phyloP scores from a whole-genome alignment of 1,140 invertebrate genomes.

The Drosophila parvula region DNA sequence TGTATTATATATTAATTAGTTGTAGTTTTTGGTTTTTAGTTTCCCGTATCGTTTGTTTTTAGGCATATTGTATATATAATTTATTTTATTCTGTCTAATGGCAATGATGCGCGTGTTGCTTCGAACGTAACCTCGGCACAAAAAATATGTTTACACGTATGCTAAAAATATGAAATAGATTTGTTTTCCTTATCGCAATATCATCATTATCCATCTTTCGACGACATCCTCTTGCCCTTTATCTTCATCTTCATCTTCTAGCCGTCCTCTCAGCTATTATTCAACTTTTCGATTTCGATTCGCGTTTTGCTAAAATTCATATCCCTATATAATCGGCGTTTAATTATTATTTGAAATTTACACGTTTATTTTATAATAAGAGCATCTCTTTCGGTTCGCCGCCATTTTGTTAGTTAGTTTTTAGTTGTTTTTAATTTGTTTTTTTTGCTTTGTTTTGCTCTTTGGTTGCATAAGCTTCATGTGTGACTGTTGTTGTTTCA shows the following conservation, averaged over 20 bases:
- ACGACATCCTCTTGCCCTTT: constrained; percentile 15
- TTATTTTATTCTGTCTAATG: constrained; percentile 78
- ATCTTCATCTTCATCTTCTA: not conserved
- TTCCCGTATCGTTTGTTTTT: constrained; percentile 22
- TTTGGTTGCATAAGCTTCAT: constrained; percentile 65
- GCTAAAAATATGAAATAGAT: constrained; percentile 78
- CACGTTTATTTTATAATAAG: constrained; percentile 56
- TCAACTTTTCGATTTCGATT: constrained; percentile 51
- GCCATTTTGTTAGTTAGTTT: constrained; percentile 17
- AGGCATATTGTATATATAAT: constrained; percentile 61
- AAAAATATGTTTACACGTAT: constrained; percentile 73
- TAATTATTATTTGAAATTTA: constrained; percentile 68
- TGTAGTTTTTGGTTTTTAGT: constrained; percentile 22
- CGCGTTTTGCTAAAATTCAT: constrained; percentile 45
- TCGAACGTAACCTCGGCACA: constrained; percentile 77
- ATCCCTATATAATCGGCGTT: constrained; percentile 31
- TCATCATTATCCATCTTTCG: constrained; percentile 24
- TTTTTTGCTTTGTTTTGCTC: constrained; percentile 3
- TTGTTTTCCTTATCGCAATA: constrained; percentile 44
- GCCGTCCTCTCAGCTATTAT: constrained; percentile 3
- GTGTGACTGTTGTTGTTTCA: constrained; percentile 50
- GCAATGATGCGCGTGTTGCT: constrained; percentile 82
- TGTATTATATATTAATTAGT: constrained; percentile 50
- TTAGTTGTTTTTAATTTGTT: constrained; percentile 11
- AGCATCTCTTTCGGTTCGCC: constrained; percentile 24